phyloP scores from a whole-genome alignment of 2,113 vertebrate genomes.

The Tichodroma muraria region DNA sequence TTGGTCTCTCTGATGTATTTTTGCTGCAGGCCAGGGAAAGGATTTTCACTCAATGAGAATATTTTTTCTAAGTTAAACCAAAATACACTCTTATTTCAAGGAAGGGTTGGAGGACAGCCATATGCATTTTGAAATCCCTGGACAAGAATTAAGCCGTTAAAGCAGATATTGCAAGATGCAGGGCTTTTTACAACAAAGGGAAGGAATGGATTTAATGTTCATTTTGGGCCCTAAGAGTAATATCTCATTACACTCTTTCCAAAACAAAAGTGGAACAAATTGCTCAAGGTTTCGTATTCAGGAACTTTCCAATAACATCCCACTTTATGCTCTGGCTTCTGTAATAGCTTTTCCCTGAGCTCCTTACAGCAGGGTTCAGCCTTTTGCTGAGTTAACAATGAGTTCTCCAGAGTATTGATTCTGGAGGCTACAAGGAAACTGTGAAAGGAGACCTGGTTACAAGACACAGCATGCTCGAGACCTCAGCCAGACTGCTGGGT shows the following conservation, averaged over 20 bases:
- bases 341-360: neutral
- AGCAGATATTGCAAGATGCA: neutral
- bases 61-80: neutral
- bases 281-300: neutral
- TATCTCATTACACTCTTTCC: neutral
- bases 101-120: slow-evolving; percentile 9
- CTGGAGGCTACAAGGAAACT: neutral
- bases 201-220: neutral
- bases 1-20: neutral
- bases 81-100: neutral
- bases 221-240: neutral
- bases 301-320: neutral
- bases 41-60: neutral
- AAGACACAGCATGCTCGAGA: neutral
- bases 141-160: neutral
- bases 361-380: neutral
- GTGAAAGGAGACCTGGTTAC: neutral
- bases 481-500: neutral
- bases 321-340: neutral
- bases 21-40: neutral
- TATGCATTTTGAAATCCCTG: slow-evolving; percentile 26
- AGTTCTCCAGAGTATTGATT: neutral
- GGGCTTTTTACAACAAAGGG: neutral
- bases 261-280: neutral
- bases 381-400: neutral